phyloP scores from a whole-genome alignment of 2,113 vertebrate genomes.

The Willisornis vidua region DNA sequence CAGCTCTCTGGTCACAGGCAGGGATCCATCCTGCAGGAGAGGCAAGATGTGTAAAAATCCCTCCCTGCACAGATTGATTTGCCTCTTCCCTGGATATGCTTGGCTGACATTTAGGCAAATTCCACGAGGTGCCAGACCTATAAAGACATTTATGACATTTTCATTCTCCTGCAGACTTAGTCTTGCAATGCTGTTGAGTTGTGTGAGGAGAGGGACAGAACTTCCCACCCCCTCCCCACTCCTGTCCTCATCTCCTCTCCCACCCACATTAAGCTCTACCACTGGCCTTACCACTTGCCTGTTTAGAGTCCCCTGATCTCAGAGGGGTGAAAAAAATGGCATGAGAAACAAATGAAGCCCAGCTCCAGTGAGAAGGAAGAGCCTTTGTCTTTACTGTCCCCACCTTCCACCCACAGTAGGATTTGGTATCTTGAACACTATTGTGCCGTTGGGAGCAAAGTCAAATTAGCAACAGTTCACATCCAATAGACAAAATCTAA shows the following conservation, averaged over 20 bases:
- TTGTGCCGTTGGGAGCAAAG: background rate
- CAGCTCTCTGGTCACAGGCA: rapidly evolving
- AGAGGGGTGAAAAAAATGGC: background rate
- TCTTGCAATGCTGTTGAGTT: background rate
- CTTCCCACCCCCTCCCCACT: rapidly evolving
- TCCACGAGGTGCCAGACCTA: background rate
- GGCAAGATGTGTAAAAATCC: background rate
- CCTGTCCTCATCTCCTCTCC: background rate
- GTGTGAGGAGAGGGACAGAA: background rate
- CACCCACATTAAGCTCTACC: rapidly evolving
- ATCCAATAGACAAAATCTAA: constrained; percentile 47
- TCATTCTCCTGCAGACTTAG: background rate
- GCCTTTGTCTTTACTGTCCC: background rate
- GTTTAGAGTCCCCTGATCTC: background rate
- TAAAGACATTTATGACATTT: background rate
- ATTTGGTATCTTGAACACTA: background rate
- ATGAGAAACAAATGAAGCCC: background rate
- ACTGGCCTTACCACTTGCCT: background rate
- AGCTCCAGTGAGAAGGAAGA: background rate
- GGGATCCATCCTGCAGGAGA: background rate
- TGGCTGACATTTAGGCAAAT: background rate
- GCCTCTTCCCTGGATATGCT: background rate
- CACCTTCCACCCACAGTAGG: background rate
- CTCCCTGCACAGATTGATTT: background rate
- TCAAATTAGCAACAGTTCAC: constrained; percentile 51